Percentiles rank a stretch among this genome's conserved stretches.
Conservation (phyloP, 30 jellyfish, hydroid and myxozoan species). For the Morbakka virulenta region DNA sequence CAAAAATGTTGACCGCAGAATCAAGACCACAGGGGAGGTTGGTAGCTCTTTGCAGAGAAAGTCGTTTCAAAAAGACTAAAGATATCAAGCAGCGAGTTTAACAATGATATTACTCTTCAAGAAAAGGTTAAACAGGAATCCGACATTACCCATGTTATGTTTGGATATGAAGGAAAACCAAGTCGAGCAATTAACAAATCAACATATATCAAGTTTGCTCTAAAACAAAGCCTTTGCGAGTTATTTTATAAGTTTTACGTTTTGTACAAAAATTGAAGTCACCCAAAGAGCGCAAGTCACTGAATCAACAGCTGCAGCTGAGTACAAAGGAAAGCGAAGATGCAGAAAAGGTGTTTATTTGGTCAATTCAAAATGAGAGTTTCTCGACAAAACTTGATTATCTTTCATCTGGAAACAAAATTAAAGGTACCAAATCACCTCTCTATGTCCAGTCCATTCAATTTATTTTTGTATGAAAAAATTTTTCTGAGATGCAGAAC, state of each 20-base stretch:
- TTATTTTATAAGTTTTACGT: conserved; percentile 29
- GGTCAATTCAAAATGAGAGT: conserved; percentile 41
- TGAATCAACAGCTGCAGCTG: conserved; percentile 10
- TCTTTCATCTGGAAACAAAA: conserved; percentile 14
- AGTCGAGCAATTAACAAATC: too few relatives aligned
- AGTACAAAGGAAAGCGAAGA: conserved; percentile 33
- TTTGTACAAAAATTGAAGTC: conserved; percentile 28
- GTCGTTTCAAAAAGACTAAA: too few relatives aligned
- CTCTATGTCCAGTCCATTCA: conserved; percentile 44
- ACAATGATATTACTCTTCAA: too few relatives aligned
- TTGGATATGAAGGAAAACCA: too few relatives aligned
- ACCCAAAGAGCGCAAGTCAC: conserved; percentile 10
- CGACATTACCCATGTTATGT: too few relatives aligned
- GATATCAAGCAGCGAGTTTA: too few relatives aligned
- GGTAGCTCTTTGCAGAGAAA: too few relatives aligned
- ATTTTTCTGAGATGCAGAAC: conserved; percentile 40
- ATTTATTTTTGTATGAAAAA: conserved; percentile 27
- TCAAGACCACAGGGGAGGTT: too few relatives aligned
- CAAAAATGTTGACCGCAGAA: too few relatives aligned
- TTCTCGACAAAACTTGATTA: conserved; percentile 20
- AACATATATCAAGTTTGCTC: too few relatives aligned
- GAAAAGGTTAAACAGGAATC: too few relatives aligned
- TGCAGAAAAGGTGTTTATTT: conserved; percentile 44
- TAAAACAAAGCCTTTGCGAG: conserved; percentile 29
- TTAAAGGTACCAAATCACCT: conserved; percentile 18